phyloP scores from a whole-genome alignment of 2,113 vertebrate genomes.

The Bothrops jararaca region DNA sequence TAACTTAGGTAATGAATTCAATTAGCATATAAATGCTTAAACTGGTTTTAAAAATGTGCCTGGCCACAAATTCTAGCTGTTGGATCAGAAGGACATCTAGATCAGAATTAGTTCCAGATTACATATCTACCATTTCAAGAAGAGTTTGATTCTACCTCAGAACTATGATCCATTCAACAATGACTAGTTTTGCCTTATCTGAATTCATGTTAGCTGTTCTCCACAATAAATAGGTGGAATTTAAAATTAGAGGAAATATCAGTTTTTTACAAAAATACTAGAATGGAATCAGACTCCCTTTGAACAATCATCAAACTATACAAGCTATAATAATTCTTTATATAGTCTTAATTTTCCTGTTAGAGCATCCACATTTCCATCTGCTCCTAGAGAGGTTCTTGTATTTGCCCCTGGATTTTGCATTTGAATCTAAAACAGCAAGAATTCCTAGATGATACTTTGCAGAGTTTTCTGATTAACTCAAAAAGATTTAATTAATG shows the following conservation, averaged over 20 bases:
- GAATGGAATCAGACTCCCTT: not conserved
- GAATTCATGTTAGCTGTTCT: not conserved
- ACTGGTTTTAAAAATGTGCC: not conserved
- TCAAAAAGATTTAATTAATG: not conserved
- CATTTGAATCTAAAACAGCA: not conserved
- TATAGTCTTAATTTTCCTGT: not conserved
- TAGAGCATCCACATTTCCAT: not conserved
- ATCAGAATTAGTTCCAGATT: not conserved
- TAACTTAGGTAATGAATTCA: not conserved
- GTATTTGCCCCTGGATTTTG: not conserved
- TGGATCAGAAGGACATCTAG: not conserved
- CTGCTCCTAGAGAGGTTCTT: not conserved
- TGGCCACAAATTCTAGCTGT: not conserved
- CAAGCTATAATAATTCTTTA: not conserved
- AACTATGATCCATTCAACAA: not conserved
- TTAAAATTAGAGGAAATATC: not conserved
- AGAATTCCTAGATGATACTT: not conserved
- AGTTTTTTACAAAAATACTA: not conserved
- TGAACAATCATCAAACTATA: not conserved
- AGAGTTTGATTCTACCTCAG: not conserved
- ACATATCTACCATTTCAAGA: not conserved
- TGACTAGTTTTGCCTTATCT: not conserved
- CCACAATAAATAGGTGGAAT: not conserved
- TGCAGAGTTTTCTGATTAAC: not conserved
- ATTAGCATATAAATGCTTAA: too few relatives aligned